Evolutionary conservation across 37 sponge, comb jelly and placozoan species (phyloP).

Genomic region (Geodia barretti): DNA sequence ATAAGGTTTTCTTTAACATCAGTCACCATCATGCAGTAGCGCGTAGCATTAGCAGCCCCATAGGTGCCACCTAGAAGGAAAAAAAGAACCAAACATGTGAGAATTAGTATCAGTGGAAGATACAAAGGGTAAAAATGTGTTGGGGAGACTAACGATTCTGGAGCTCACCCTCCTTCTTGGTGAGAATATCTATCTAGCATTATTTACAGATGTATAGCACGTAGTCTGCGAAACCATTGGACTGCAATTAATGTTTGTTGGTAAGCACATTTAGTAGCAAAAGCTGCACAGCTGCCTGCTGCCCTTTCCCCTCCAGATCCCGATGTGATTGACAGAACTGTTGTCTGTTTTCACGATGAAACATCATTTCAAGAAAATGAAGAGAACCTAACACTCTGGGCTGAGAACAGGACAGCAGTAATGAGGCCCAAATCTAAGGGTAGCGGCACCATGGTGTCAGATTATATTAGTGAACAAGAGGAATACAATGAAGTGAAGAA

Average conservation of each 20-base stretch:
- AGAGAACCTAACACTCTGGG: conserved; percentile 45
- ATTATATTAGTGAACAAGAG: conserved; percentile 33
- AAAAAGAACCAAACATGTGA: too few species aligned
- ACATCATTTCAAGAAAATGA: conserved; percentile 53
- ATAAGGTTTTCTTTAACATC: conserved; percentile 13
- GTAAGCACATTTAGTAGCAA: too few species aligned
- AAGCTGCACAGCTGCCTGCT: too few species aligned
- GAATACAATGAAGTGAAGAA: conserved; percentile 35
- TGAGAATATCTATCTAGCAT: too few species aligned
- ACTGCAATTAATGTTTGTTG: too few species aligned
- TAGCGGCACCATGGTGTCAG: conserved; percentile 46
- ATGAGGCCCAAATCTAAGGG: conserved; percentile 42
- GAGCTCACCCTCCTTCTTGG: too few species aligned
- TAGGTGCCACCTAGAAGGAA: conserved; percentile 22
- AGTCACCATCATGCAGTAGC: conserved; percentile 29
- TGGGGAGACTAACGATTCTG: too few species aligned
- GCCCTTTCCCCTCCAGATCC: background rate
- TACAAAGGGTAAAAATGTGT: too few species aligned
- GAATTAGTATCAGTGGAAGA: too few species aligned
- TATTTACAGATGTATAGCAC: too few species aligned
- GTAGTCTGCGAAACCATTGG: too few species aligned
- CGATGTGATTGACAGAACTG: conserved; percentile 8
- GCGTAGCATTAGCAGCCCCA: conserved; percentile 8
- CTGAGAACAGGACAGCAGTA: conserved; percentile 14
- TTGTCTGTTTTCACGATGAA: conserved; percentile 44